A percentile compares a stretch with the other conserved stretches of the same genome.
Conservation (phyloP, 2,888 invertebrate species). For the Adelphocoris suturalis region DNA sequence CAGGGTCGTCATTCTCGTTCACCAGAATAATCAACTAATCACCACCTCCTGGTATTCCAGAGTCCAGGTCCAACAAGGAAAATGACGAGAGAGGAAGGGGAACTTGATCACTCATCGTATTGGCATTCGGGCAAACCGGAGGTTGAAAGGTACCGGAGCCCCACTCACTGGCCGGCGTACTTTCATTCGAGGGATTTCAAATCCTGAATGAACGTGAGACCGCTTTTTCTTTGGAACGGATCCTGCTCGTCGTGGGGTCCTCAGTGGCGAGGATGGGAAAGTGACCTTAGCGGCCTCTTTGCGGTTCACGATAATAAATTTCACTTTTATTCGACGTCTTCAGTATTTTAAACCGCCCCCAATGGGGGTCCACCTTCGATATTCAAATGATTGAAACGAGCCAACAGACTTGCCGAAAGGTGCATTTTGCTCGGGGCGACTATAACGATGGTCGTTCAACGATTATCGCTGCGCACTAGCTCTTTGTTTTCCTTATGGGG, state of each 20-base stretch:
- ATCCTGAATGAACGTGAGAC: slow-evolving; percentile 26
- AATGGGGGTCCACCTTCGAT: no score
- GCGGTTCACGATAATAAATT: not conserved
- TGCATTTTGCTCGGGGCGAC: no score
- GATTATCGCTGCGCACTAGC: no score
- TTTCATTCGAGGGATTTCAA: slow-evolving; percentile 29
- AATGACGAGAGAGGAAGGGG: not conserved
- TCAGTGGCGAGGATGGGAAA: slow-evolving; percentile 8
- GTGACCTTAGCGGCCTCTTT: slow-evolving; percentile 5
- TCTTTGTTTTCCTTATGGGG: no score
- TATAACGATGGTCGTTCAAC: no score
- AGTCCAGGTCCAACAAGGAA: no score
- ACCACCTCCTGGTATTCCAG: no score
- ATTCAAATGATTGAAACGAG: no score
- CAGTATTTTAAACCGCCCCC: not conserved
- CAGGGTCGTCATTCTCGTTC: no score
- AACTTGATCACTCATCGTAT: not conserved
- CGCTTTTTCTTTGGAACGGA: slow-evolving; percentile 9
- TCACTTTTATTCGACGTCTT: not conserved
- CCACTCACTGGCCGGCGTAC: slow-evolving; percentile 9
- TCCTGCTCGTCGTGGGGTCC: not conserved
- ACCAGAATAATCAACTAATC: no score
- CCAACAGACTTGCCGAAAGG: no score
- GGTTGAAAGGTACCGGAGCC: not conserved
- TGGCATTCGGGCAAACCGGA: not conserved